Evolutionary conservation across 2,888 invertebrate species (phyloP).

Genomic region (Scaptomyza reducta): DNA sequence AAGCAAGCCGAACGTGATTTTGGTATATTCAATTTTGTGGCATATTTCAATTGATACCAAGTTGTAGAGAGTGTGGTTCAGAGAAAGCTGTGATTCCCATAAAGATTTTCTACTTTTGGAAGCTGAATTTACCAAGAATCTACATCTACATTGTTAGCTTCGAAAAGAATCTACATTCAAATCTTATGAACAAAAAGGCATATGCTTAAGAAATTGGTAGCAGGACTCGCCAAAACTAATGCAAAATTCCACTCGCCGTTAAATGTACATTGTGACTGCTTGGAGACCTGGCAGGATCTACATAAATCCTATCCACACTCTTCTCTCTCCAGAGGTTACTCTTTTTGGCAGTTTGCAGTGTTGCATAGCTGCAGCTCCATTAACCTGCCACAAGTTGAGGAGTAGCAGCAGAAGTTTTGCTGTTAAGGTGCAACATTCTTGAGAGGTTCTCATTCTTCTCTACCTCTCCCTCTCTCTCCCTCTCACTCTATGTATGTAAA

Average conservation of each 20-base stretch:
- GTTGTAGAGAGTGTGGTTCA: not conserved
- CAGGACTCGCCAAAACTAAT: conserved; percentile 1
- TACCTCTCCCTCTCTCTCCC: conserved; percentile 2
- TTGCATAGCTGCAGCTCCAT: conserved; percentile 55
- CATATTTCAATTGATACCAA: conserved; percentile 1
- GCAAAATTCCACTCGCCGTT: conserved; percentile 23
- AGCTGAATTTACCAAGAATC: no score
- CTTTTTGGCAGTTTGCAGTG: conserved; percentile 34
- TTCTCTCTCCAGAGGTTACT: conserved; percentile 15
- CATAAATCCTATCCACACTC: conserved; percentile 8
- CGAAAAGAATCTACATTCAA: not conserved
- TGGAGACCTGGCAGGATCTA: conserved; percentile 5
- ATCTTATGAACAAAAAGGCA: not conserved
- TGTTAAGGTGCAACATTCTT: conserved; percentile 52
- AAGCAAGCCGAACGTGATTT: conserved; percentile 21
- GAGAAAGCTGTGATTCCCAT: not conserved
- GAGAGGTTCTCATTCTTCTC: conserved; percentile 23
- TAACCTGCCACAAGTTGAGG: conserved; percentile 46
- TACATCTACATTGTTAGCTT: no score
- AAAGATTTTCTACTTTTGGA: no score
- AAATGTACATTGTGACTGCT: conserved; percentile 27
- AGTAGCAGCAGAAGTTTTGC: conserved; percentile 19
- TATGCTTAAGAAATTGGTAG: conserved; percentile 34
- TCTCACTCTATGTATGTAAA: conserved; percentile 23
- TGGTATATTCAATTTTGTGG: not conserved